phyloP scores from a whole-genome alignment of 2,888 invertebrate genomes.

The Bedellia somnulentella region DNA sequence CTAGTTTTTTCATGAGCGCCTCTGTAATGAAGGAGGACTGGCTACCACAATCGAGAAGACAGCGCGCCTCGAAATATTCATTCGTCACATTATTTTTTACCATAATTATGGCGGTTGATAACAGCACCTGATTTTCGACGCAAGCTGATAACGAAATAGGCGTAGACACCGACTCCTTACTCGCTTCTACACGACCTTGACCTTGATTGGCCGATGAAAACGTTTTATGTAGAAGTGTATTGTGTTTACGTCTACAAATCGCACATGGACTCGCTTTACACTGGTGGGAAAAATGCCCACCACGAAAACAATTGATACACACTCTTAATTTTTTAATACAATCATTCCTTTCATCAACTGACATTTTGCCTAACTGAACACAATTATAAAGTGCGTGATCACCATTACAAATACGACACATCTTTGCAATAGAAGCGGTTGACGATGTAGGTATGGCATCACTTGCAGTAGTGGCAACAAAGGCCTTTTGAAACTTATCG shows the following conservation, averaged over 20 bases:
- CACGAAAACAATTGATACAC: slow-evolving; percentile 3
- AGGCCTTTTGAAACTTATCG: too few relatives aligned
- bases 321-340: not conserved
- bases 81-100: too few relatives aligned
- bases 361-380: not conserved
- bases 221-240: not conserved
- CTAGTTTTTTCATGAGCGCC: not conserved
- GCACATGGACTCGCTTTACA: not conserved
- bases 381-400: not conserved
- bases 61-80: not conserved
- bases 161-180: too few relatives aligned
- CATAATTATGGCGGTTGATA: slow-evolving; percentile 1
- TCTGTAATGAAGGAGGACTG: slow-evolving; percentile 1
- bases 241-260: not conserved
- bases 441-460: not conserved
- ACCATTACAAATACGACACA: not conserved
- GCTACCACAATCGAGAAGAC: slow-evolving; percentile 3
- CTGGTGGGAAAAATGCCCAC: not conserved
- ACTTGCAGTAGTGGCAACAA: too few relatives aligned
- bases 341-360: not conserved
- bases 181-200: too few relatives aligned
- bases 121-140: not conserved
- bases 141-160: not conserved
- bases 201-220: too few relatives aligned
- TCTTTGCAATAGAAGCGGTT: not conserved